phyloP scores from a whole-genome alignment of 2,797 vertebrate species.

The Pogoniulus pusillus region DNA sequence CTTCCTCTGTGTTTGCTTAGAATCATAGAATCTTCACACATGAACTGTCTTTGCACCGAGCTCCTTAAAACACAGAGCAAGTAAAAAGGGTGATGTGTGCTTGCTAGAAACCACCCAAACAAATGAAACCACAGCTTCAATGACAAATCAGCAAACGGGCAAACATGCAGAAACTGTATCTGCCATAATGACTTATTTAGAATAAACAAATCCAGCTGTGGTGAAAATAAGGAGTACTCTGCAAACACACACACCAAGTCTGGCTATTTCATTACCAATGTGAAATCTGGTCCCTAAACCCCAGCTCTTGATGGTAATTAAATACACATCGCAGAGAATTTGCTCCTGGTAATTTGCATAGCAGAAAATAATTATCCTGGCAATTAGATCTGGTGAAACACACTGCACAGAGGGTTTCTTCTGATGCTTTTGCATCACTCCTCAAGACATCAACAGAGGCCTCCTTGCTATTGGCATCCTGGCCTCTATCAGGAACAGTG shows the following conservation, averaged over 20 bases:
- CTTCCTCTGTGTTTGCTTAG: neutral
- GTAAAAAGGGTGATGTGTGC: neutral
- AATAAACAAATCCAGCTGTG: slow-evolving; percentile 68
- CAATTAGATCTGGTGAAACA: slow-evolving; percentile 55
- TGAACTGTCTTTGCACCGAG: neutral
- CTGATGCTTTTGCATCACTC: slow-evolving; percentile 1
- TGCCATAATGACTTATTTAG: slow-evolving; percentile 62
- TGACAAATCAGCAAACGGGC: slow-evolving; percentile 11
- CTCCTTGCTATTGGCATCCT: neutral
- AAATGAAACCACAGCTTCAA: slow-evolving; percentile 42
- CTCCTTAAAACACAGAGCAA: slow-evolving; percentile 4
- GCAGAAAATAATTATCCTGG: slow-evolving; percentile 67
- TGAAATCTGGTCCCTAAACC: slow-evolving; percentile 36
- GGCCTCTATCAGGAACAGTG: no score
- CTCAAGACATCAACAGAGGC: slow-evolving; percentile 49
- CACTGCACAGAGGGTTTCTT: neutral
- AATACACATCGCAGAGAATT: slow-evolving; percentile 59
- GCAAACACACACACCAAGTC: slow-evolving; percentile 48
- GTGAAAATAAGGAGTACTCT: slow-evolving; percentile 53
- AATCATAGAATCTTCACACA: no score
- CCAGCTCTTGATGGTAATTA: slow-evolving; percentile 64
- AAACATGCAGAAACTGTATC: slow-evolving; percentile 29
- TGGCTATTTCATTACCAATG: slow-evolving; percentile 60
- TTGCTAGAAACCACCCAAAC: slow-evolving; percentile 45
- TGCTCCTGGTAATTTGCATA: slow-evolving; percentile 59